Evolutionary conservation across 2,113 vertebrate genomes (phyloP), one percentile per base, ranked within the genome.

Genomic region (Corythaeola cristata): DNA sequence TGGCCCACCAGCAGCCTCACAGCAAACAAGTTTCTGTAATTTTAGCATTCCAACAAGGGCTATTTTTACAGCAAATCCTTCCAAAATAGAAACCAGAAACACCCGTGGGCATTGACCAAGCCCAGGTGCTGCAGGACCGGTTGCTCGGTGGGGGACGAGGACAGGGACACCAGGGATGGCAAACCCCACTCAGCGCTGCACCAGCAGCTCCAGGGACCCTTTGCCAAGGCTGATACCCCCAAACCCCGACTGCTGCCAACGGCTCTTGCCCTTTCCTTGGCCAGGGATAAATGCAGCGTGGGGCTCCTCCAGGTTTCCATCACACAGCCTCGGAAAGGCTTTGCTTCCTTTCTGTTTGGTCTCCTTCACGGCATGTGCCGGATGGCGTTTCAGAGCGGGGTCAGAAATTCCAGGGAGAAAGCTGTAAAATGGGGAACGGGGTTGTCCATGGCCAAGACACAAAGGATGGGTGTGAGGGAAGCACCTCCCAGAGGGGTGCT

Each of bases 51-150:
- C 45, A 47, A 28, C 67, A 44, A 66, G 50, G 86, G 37, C 53
- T 96, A 49, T 84, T 93, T 96, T 91, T 62, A 58, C 76, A 90
- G 81, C 33, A 85, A 94, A 85, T 39, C 63, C 64, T 88, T 93
- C 88, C 55, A 63, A 85, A 95, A 95, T 85, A 95, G 89, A 84
- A 91, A 86, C 68, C 64, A 52, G 78, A 39, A 86, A 76, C 35
- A 45, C 32, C 85, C 11, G 4, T 3, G 1, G 68, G 92, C 23
- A 2, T 28, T 5, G 3, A 6, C 82, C 24, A 8, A 69, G 78
- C 75, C 82, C 82, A 14, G 39, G 53, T 35, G 85, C 82, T 79
- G 88, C 79, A 53, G 62, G 85, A 92, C 94, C 12, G 21, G 90
- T 86, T 83, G 52, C n/a, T 60, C 3, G 0, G 21, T 15, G 26